Percentiles rank a stretch among this genome's conserved stretches.
Conservation (phyloP, 2,797 vertebrate species). For the Pampus argenteus region DNA sequence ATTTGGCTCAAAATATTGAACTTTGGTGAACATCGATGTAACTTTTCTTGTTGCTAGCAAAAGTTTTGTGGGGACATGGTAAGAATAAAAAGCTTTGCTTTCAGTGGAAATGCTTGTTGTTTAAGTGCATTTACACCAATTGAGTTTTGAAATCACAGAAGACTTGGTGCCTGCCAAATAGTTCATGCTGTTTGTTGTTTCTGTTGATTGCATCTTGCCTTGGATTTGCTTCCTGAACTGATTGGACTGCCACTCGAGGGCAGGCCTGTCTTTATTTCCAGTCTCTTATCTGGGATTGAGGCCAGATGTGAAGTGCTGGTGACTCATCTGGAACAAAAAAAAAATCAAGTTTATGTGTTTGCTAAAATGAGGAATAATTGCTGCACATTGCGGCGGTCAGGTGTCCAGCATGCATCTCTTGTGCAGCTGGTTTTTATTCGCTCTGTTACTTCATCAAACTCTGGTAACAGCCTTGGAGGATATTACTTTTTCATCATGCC, state of each 20-base stretch:
- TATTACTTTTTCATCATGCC: conserved; percentile 47
- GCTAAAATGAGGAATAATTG: conserved; percentile 27
- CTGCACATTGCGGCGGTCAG: conserved; percentile 29
- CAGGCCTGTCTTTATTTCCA: conserved; percentile 40
- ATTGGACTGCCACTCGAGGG: conserved; percentile 30
- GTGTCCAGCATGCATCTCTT: conserved; percentile 40
- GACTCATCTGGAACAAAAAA: conserved; percentile 37
- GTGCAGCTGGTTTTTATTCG: conserved; percentile 38
- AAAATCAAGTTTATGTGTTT: conserved; percentile 41
- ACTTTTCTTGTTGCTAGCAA: conserved; percentile 17
- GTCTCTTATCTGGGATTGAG: conserved; percentile 34
- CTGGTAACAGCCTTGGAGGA: conserved; percentile 39
- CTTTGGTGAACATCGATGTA: background rate
- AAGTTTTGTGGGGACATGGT: background rate
- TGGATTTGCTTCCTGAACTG: conserved; percentile 46
- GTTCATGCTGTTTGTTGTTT: conserved; percentile 15
- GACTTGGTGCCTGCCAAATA: background rate
- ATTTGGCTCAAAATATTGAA: background rate
- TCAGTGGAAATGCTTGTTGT: background rate
- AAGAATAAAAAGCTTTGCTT: conserved; percentile 3
- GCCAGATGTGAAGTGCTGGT: conserved; percentile 49
- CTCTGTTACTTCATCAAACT: conserved; percentile 25
- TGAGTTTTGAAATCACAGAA: conserved; percentile 15
- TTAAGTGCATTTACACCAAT: background rate
- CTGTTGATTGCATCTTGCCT: conserved; percentile 33